Base-by-base conservation (phyloP, 2,113 vertebrate species). In the Catagonus wagneri region DNA sequence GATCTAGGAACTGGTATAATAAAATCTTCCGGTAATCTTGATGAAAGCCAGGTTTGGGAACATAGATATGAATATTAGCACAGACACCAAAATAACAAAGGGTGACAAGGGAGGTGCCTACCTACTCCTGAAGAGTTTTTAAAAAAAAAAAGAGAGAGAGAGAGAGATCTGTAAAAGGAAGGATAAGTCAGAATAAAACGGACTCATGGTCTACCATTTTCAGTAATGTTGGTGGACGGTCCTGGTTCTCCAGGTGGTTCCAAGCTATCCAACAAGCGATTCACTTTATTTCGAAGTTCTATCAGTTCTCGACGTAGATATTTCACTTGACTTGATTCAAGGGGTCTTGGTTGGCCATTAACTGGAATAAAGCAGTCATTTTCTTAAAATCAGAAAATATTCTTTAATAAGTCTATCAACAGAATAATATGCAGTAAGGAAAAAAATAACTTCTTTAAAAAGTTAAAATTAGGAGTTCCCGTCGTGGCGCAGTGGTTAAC, bases 321-420 rank as follows among this genome's bases (percentile, higher is more conserved):
- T 97, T 99, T 99, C 97, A 99, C 99, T 97, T 99, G 99, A 98
- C 99, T 99, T 54, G 99, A 99, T 98, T 99, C 99, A 98, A 99
- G 98, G 61, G 99, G 99, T 96, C 99, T 98, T 69, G 99, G 99
- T 22, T 99, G 99, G 94, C 99, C 99, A 97, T 99, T 99, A 96
- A 99, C 99, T 99, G 97, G 75, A 97, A 98, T 94, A 98, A 56
- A 68, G 58, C 87, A 98, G 76, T 68, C 90, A 29, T 90, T 50
- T 96, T 23, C 15, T 79, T 93, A 89, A 94, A 95, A 78, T 71
- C 58, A 79, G 52, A 11, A 89, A 50, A 92, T 84, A 16, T 85
- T 86, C 58, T 91, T 83, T 32, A 68, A 32, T 60, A 96, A 81
- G 2, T n/a, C 0, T 54, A 72, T 36, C 12, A 93, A 65, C 3